Base-by-base conservation (phyloP, 2,113 vertebrate genomes). In the Poeciliopsis turrubarensis region DNA sequence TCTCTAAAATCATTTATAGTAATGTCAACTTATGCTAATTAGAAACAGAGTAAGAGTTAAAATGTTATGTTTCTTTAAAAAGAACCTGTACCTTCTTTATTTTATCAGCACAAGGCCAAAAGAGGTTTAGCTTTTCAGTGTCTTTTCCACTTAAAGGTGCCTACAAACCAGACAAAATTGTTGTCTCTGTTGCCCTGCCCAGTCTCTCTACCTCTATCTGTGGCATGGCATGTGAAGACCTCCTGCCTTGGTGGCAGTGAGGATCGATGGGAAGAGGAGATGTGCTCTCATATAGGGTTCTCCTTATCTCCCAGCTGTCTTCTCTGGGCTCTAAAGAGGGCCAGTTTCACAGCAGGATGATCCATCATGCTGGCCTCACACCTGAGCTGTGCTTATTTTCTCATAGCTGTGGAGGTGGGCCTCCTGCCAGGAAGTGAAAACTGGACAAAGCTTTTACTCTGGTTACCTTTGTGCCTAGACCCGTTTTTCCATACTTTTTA, bases 251-350 rank as follows among this genome's bases (percentile, higher is more conserved):
- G 86, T 89, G 85, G 87, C 26, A 65, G 86, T 2, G 29, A 78
- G 85, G 87, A 90, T 91, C 82, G 90, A 93, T 92, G 85, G 86
- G 82, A 82, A 82, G 83, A 78, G 81, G 84, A 87, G 89, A 87
- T 84, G 81, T 86, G 85, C 74, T 85, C 87, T 89, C 85, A 80
- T 88, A 86, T 54, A 81, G 73, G 74, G 72, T 80, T 76, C 62
- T 89, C 75, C 92, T 94, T 94, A 94, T 94, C 92, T 88, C 79
- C 78, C 87, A 80, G 85, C 87, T 91, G 88, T 92, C 92, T 84
- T 85, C 81, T 83, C 81, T 4, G 88, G 88, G 73, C 89, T 87
- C 71, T 80, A 87, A 74, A 77, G 89, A 89, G 83, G 83, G 80
- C 86, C 85, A 82, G 88, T 72, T 76, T 78, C 89, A 73, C 87